Evolutionary conservation across 1,140 invertebrate genomes (phyloP).

Genomic region (Eufriesea mexicana): DNA sequence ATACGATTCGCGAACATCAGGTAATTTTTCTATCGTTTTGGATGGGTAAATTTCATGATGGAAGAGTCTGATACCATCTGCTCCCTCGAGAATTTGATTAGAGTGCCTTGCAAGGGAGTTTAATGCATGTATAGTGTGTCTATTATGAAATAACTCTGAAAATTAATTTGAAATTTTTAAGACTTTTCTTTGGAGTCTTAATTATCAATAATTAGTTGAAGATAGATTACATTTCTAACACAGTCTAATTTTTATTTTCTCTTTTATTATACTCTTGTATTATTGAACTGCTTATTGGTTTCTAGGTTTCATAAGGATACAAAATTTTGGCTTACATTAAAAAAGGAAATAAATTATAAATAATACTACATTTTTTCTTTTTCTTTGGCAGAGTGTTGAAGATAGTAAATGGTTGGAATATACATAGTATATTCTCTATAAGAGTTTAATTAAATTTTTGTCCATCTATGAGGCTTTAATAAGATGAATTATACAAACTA

Average conservation of each 20-base stretch:
- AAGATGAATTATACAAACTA: neutral
- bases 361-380: too few relatives aligned
- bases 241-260: too few relatives aligned
- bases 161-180: neutral
- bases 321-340: too few relatives aligned
- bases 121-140: neutral
- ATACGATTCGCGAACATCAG: constrained; percentile 77
- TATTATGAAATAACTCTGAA: neutral
- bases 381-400: too few relatives aligned
- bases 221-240: too few relatives aligned
- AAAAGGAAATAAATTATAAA: too few relatives aligned
- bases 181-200: too few relatives aligned
- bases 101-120: neutral
- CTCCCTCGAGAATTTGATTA: neutral
- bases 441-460: neutral
- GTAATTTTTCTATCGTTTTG: constrained; percentile 63
- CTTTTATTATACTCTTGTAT: too few relatives aligned
- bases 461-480: neutral
- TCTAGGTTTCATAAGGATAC: too few relatives aligned
- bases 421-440: neutral
- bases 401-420: too few relatives aligned
- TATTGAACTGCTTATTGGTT: too few relatives aligned
- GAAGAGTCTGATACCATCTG: neutral
- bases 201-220: too few relatives aligned
- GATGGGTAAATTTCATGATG: neutral